Conservation (phyloP, 2,113 vertebrate genomes). For the Herpetotheres cachinnans region DNA sequence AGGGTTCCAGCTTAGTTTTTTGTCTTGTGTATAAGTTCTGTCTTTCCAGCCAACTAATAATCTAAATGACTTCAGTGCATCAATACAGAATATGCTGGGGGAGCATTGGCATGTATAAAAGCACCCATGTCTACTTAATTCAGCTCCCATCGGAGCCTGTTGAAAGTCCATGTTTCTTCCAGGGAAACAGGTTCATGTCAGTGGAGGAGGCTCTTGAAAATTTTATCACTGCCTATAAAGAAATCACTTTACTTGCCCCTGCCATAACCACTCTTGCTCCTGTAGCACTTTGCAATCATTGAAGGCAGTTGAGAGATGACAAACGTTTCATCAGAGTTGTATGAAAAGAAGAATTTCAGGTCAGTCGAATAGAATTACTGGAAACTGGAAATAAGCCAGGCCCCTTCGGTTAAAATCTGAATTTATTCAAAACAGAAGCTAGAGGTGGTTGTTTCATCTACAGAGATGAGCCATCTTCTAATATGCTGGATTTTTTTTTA, state of each 20-base stretch:
- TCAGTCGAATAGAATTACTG: not conserved
- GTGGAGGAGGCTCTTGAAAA: not conserved
- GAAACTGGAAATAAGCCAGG: slow-evolving; percentile 12
- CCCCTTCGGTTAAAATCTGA: not conserved
- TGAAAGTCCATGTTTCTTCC: not conserved
- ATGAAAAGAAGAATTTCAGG: slow-evolving; percentile 24
- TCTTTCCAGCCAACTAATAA: not conserved
- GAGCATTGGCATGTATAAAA: not conserved
- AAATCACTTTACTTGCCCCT: not conserved
- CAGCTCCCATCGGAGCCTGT: not conserved
- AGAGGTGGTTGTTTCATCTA: slow-evolving; percentile 18
- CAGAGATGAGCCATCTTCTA: slow-evolving; percentile 12
- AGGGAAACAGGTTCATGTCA: not conserved
- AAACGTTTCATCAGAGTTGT: not conserved
- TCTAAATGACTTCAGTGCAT: not conserved
- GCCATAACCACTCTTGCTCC: not conserved
- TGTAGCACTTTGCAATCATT: not conserved
- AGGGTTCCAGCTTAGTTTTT: not conserved
- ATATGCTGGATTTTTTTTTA: rapidly evolving
- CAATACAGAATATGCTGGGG: not conserved
- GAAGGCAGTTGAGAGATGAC: not conserved
- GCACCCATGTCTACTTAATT: not conserved
- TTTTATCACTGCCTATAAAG: not conserved
- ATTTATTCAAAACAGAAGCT: slow-evolving; percentile 28
- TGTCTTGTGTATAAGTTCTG: not conserved